Conservation (phyloP, 2,113 vertebrate species). For the Thamnaconus septentrionalis region DNA sequence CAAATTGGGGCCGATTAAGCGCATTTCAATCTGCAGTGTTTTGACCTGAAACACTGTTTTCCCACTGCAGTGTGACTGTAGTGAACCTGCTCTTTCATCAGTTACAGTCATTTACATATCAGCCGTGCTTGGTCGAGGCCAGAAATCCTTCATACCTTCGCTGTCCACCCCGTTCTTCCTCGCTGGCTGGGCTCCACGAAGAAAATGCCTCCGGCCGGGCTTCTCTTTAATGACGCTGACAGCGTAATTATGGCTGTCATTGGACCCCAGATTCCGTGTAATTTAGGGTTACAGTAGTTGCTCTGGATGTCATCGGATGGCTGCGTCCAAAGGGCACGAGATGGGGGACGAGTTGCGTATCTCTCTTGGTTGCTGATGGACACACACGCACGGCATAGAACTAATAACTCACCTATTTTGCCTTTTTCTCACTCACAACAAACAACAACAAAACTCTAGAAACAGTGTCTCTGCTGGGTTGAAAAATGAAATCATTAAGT, state of each 20-base stretch:
- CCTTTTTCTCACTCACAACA: constrained; percentile 4
- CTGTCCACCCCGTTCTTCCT: constrained; percentile 32
- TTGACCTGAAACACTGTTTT: constrained; percentile 9
- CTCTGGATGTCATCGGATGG: constrained; percentile 63
- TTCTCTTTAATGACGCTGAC: constrained; percentile 65
- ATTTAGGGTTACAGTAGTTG: constrained; percentile 70
- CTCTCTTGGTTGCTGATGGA: constrained; percentile 47
- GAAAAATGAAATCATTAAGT: too few relatives aligned
- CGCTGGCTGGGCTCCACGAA: constrained; percentile 48
- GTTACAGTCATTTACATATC: constrained; percentile 7
- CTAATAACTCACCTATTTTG: not conserved
- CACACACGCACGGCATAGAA: constrained; percentile 5
- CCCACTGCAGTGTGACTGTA: not conserved
- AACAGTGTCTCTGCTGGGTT: too few relatives aligned
- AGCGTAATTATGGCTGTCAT: constrained; percentile 75
- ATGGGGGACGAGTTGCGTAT: constrained; percentile 73
- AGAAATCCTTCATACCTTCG: constrained; percentile 34
- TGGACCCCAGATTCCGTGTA: constrained; percentile 68
- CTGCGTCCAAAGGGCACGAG: constrained; percentile 53
- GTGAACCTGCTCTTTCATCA: constrained; percentile 1
- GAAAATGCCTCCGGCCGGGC: constrained; percentile 52
- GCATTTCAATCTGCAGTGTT: not conserved
- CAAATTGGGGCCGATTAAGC: not conserved
- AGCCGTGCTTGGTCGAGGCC: not conserved
- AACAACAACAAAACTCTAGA: too few relatives aligned